These are phyloP conservation scores for Rhinoderma darwinii DNA, from an alignment of 2,113 vertebrate species.

Conservation along the genomic window DNA sequence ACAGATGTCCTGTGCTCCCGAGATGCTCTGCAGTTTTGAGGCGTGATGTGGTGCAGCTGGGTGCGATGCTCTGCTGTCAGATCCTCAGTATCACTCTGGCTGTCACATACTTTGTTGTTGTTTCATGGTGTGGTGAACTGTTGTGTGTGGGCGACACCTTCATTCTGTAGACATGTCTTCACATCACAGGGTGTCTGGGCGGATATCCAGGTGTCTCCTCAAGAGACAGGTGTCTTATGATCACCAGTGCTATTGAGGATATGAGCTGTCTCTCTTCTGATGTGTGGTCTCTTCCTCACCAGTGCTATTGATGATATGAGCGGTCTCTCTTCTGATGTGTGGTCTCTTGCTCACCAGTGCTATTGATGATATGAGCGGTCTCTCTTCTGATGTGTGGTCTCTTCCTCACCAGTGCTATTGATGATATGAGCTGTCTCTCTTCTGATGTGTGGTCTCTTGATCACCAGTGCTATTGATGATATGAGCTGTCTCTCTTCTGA, in stretches of 20 bases:
- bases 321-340: too few species aligned
- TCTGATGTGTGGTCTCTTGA: too few species aligned
- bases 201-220: background rate
- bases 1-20: background rate
- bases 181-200: background rate
- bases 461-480: too few species aligned
- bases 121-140: background rate
- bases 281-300: background rate
- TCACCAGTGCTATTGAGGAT: background rate
- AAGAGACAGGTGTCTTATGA: background rate
- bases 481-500: too few species aligned
- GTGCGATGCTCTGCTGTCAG: background rate
- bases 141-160: background rate
- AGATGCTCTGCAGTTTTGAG: background rate
- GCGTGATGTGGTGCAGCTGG: background rate
- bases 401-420: too few species aligned
- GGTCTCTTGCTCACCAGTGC: too few species aligned
- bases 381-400: too few species aligned
- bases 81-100: constrained; percentile 3
- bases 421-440: too few species aligned
- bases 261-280: background rate
- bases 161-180: background rate
- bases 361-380: too few species aligned
- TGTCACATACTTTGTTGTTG: constrained; percentile 12
- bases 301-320: background rate